Conservation (phyloP, 2,888 invertebrate genomes). For the Erynnis tages region DNA sequence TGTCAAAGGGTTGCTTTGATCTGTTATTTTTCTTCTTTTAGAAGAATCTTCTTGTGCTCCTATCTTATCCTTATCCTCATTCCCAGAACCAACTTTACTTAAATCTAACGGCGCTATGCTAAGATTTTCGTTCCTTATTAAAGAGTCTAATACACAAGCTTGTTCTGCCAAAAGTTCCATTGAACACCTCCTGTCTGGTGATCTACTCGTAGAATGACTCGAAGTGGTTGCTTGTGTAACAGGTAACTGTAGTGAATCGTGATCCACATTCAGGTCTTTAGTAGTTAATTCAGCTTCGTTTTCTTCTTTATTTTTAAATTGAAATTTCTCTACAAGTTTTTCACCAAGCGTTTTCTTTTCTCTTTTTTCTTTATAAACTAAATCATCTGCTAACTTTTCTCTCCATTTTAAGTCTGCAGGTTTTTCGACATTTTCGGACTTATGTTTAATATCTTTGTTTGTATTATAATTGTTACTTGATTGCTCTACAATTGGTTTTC, state of each 20-base stretch:
- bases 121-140: slow-evolving; percentile 78
- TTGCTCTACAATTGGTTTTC: slow-evolving; percentile 49
- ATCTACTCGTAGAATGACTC: slow-evolving; percentile 40
- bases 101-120: slow-evolving; percentile 69
- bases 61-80: slow-evolving; percentile 36
- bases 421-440: slow-evolving; percentile 30
- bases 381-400: slow-evolving; percentile 83
- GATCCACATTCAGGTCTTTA: slow-evolving; percentile 2
- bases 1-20: slow-evolving; percentile 50
- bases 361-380: slow-evolving; percentile 71
- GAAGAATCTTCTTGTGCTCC: slow-evolving; percentile 40
- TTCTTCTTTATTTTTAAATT: slow-evolving; percentile 82
- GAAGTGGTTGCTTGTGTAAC: neutral
- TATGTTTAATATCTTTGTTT: slow-evolving; percentile 27
- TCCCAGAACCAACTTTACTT: slow-evolving; percentile 62
- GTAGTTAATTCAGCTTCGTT: slow-evolving; percentile 40
- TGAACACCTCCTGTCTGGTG: slow-evolving; percentile 76
- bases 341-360: slow-evolving; percentile 87
- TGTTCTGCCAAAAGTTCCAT: slow-evolving; percentile 81
- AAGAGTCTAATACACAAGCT: slow-evolving; percentile 74
- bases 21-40: slow-evolving; percentile 35
- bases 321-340: slow-evolving; percentile 87
- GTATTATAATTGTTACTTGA: slow-evolving; percentile 25
- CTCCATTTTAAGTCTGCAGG: slow-evolving; percentile 74
- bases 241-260: slow-evolving; percentile 29